A percentile compares a stretch with the other conserved stretches of the same genome.
Conservation (phyloP, 35 echinoderm and acorn worm species). For the Diadema setosum region DNA sequence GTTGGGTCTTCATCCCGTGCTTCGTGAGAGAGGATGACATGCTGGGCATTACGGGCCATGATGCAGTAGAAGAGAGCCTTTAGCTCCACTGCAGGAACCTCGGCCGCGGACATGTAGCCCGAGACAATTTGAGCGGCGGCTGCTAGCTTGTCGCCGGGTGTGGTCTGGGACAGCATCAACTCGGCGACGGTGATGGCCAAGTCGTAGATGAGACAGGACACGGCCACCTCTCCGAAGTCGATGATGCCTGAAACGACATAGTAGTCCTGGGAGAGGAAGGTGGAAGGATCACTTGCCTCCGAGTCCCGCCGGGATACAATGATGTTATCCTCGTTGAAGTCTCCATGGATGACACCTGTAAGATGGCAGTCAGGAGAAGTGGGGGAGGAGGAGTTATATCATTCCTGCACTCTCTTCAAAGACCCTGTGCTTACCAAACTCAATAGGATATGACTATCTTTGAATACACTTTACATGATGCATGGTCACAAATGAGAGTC, state of each 20-base stretch:
- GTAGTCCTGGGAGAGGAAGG: background rate
- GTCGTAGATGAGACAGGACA: background rate
- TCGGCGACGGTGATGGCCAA: background rate
- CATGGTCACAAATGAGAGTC: too few relatives aligned
- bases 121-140: background rate
- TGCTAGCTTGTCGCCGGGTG: background rate
- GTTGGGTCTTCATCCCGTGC: background rate
- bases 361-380: background rate
- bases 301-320: background rate
- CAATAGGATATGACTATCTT: too few relatives aligned
- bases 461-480: too few relatives aligned
- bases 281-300: background rate
- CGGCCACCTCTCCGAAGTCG: background rate
- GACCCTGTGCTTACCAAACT: too few relatives aligned
- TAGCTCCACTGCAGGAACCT: background rate
- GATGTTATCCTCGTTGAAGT: background rate
- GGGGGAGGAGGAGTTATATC: background rate
- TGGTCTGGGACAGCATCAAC: background rate
- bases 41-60: background rate
- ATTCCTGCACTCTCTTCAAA: background rate
- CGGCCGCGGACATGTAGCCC: background rate
- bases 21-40: background rate
- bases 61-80: background rate
- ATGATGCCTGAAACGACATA: background rate
- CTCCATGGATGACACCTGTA: conserved; percentile 2